These are phyloP conservation scores for Epizoanthus scotinus DNA, from an alignment of 92 coral and sea anemone genomes.

Conservation along the genomic window DNA sequence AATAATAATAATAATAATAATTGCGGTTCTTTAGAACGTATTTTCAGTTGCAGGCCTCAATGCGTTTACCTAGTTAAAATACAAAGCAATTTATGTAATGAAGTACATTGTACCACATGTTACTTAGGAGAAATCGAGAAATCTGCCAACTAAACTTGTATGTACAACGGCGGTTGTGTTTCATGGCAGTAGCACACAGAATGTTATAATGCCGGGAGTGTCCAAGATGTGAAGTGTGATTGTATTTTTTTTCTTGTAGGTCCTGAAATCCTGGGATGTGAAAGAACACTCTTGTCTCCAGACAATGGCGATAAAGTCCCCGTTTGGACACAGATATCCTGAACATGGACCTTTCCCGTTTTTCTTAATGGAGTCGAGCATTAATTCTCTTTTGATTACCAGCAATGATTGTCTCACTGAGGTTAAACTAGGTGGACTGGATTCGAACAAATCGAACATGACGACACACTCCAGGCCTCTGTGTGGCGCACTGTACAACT, in stretches of 20 bases:
- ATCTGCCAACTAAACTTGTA: too few relatives aligned
- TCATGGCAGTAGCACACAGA: too few relatives aligned
- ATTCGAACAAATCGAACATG: slow-evolving; percentile 53
- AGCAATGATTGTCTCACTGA: slow-evolving; percentile 89
- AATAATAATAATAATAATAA: too few relatives aligned
- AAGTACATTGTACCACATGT: too few relatives aligned
- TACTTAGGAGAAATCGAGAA: too few relatives aligned
- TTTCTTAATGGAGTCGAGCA: slow-evolving; percentile 70
- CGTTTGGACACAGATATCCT: slow-evolving; percentile 87
- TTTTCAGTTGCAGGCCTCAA: too few relatives aligned
- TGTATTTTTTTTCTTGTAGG: slow-evolving; percentile 51
- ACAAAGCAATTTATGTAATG: too few relatives aligned
- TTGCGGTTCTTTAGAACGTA: too few relatives aligned
- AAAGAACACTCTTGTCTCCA: slow-evolving; percentile 91
- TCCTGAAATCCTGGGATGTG: slow-evolving; percentile 85
- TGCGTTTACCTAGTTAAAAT: too few relatives aligned
- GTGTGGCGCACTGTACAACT: slow-evolving; percentile 79
- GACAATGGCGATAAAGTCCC: slow-evolving; percentile 77
- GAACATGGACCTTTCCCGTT: slow-evolving; percentile 97
- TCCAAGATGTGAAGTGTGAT: not conserved
- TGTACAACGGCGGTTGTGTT: too few relatives aligned
- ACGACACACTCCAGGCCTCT: slow-evolving; percentile 87
- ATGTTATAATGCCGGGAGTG: too few relatives aligned
- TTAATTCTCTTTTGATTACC: slow-evolving; percentile 79
- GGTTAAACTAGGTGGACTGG: slow-evolving; percentile 73